Base-by-base conservation (phyloP, 2,113 vertebrate species). In the Bambusicola thoracicus region DNA sequence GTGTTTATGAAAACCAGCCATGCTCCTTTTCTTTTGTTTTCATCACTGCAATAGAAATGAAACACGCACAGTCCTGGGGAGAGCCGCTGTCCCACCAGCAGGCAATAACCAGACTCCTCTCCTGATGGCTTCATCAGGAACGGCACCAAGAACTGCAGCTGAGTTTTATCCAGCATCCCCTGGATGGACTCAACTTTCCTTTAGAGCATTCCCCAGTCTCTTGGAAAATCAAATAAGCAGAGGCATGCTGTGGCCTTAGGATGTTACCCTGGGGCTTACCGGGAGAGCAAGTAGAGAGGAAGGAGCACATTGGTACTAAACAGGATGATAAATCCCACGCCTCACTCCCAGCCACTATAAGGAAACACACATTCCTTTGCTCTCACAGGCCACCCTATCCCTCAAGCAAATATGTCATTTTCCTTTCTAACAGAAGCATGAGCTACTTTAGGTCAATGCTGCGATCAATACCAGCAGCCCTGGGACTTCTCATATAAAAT, bases 351-450 rank as follows among this genome's bases (percentile, higher is more conserved):
- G 49, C 65, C 1, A 2, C 25, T 34, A 25, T 38, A 91, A 66
- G 53, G 16, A 87, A 94, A 62, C 32, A 73, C 53, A 13, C 0
- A 2, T 53, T 78, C 75, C 81, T 81, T 63, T 61, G 25, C 17
- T 87, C n/a, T 92, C 48, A 68, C 4, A 2, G 36, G 56, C 36
- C 53, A 53, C 58, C 30, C 65, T 69, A 62, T 87, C 63, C 63
- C 86, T 93, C n/a, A 92, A 92, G 86, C 61, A 94, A 93, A 92
- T 18, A 94, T 2, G 48, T 13, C 0, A 66, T 94, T 90, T 93
- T 69, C 49, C 89, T 81, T 92, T 27, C 53, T 82, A 84, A 73
- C 48, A 85, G 63, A 59, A 8, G 24, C 58, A 49, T 8, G 59
- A 85, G 62, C 53, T 93, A 82, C 78, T 93, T 89, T 6, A 89